Conservation (phyloP, 2,888 invertebrate genomes). For the Campopleginae sp. region DNA sequence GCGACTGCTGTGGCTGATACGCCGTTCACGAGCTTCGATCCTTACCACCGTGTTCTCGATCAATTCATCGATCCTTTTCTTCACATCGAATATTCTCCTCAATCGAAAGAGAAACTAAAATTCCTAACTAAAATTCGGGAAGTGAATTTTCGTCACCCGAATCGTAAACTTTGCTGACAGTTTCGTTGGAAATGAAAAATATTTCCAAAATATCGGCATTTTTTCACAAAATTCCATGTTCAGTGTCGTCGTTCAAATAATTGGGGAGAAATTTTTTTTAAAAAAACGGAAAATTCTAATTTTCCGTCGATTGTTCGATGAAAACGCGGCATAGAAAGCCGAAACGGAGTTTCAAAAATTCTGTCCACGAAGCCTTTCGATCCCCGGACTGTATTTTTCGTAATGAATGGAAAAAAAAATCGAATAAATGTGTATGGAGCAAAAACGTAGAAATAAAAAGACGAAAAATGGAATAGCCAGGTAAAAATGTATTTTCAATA, state of each 20-base stretch:
- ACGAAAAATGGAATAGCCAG: neutral
- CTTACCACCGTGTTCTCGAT: neutral
- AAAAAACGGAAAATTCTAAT: no score
- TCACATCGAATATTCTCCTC: neutral
- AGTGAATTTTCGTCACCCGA: no score
- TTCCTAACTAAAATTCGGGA: no score
- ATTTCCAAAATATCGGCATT: no score
- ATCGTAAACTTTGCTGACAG: no score
- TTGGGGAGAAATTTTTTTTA: neutral
- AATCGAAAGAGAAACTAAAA: neutral
- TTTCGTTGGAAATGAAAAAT: no score
- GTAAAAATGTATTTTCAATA: neutral
- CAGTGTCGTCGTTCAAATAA: neutral
- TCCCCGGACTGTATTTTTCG: neutral
- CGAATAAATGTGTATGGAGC: no score
- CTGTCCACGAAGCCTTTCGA: neutral
- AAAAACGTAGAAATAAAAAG: neutral
- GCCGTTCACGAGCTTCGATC: slow-evolving; percentile 23
- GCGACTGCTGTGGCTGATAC: slow-evolving; percentile 23
- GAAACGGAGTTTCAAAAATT: neutral
- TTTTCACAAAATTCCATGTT: no score
- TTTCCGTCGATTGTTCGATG: no score
- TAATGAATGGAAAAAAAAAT: neutral
- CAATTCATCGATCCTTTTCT: slow-evolving; percentile 5
- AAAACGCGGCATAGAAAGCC: neutral